Percentiles rank a stretch among this genome's conserved stretches.
Evolutionary conservation across 2,113 vertebrate species (phyloP).

Genomic region (Ageneiosus marmoratus): DNA sequence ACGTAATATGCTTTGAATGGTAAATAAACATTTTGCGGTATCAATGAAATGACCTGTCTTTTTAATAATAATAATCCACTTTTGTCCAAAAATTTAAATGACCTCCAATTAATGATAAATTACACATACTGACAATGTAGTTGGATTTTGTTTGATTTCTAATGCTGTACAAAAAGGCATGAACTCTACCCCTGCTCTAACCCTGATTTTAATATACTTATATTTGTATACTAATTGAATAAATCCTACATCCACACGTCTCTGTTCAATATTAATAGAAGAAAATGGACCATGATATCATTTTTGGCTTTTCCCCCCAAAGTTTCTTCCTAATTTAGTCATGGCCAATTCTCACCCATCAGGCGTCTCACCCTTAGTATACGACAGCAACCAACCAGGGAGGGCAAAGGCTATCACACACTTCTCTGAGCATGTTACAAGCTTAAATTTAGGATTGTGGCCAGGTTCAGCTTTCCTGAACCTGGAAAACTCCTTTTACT

Average conservation of each 20-base stretch:
- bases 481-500: background rate
- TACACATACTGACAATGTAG: background rate
- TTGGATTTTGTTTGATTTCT: background rate
- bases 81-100: background rate
- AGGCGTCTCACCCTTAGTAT: too few relatives aligned
- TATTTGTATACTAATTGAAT: background rate
- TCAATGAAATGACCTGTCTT: conserved; percentile 25
- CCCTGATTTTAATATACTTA: background rate
- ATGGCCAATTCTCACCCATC: too few relatives aligned
- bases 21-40: conserved; percentile 9
- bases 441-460: background rate
- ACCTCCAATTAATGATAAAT: too few relatives aligned
- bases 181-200: background rate
- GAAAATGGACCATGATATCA: background rate
- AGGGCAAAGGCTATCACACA: too few relatives aligned
- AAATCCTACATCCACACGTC: background rate
- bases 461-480: background rate
- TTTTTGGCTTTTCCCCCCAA: too few relatives aligned
- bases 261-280: background rate
- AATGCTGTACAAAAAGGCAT: background rate
- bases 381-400: too few relatives aligned
- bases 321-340: too few relatives aligned
- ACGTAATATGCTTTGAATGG: conserved; percentile 13
- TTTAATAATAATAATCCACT: background rate
- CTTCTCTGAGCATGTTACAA: background rate